Conservation (phyloP, 2,797 vertebrate species). For the Acanthurus leucopareius region DNA sequence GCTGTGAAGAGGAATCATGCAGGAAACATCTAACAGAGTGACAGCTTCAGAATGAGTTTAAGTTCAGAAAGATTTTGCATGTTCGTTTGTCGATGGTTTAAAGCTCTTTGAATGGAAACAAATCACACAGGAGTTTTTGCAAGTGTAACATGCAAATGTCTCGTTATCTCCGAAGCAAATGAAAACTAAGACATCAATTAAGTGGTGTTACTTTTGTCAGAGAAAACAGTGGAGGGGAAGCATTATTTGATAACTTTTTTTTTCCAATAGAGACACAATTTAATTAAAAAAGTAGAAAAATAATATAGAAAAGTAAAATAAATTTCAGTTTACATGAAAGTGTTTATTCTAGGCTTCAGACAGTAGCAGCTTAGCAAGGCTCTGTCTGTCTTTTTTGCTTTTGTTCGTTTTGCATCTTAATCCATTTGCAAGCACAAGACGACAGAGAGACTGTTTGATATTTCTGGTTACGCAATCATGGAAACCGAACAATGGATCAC, state of each 20-base stretch:
- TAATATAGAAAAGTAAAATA: no score
- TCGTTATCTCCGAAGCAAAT: no score
- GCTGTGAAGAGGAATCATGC: conserved; percentile 12
- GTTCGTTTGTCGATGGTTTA: neutral
- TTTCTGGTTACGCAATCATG: conserved; percentile 2
- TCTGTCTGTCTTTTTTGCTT: conserved; percentile 2
- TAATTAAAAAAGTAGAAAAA: no score
- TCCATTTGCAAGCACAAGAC: neutral
- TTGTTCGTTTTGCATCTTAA: neutral
- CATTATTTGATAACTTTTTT: no score
- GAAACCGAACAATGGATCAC: conserved; percentile 1
- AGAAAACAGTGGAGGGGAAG: no score
- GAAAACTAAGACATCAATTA: no score
- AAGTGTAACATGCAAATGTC: neutral
- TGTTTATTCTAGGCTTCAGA: no score
- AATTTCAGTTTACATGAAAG: no score
- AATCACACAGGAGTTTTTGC: neutral
- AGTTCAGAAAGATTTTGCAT: neutral
- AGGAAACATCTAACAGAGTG: conserved; percentile 7
- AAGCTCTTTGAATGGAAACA: neutral
- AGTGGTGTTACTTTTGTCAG: no score
- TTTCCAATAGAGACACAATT: no score
- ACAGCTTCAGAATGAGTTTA: neutral
- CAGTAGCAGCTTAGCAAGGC: neutral
- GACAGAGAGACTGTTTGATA: neutral